Percentiles rank a stretch among this genome's conserved stretches.
Conservation (phyloP, 2,113 vertebrate species). For the Poicephalus meyeri region DNA sequence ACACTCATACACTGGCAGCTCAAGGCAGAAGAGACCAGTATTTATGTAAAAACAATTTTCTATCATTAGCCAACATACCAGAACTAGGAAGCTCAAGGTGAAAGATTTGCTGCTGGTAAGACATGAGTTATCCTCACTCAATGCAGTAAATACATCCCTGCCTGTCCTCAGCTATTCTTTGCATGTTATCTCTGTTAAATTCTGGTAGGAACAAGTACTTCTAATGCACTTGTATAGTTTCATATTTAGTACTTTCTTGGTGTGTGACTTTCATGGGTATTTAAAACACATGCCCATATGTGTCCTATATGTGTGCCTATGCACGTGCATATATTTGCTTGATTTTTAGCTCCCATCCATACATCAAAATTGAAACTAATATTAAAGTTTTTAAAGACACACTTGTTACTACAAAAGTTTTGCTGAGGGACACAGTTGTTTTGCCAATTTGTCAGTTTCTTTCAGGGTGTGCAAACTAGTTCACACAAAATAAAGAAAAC, state of each 20-base stretch:
- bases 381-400: not conserved
- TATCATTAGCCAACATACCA: not conserved
- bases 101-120: not conserved
- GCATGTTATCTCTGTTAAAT: not conserved
- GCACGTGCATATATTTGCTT: accelerated
- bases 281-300: not conserved
- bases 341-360: not conserved
- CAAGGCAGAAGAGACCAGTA: not conserved
- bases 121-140: not conserved
- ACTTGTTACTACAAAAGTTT: not conserved
- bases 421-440: not conserved
- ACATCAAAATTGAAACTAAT: not conserved
- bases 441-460: not conserved
- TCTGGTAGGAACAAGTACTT: not conserved
- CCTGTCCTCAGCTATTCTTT: not conserved
- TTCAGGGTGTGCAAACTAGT: not conserved
- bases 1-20: not conserved
- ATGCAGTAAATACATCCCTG: not conserved
- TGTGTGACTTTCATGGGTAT: not conserved
- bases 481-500: not conserved
- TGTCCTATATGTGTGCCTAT: not conserved
- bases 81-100: not conserved
- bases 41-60: not conserved
- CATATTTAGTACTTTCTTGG: not conserved
- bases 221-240: not conserved